These are phyloP conservation scores for Abrostola tripartita DNA, from an alignment of 2,888 invertebrate genomes.

Conservation along the genomic window DNA sequence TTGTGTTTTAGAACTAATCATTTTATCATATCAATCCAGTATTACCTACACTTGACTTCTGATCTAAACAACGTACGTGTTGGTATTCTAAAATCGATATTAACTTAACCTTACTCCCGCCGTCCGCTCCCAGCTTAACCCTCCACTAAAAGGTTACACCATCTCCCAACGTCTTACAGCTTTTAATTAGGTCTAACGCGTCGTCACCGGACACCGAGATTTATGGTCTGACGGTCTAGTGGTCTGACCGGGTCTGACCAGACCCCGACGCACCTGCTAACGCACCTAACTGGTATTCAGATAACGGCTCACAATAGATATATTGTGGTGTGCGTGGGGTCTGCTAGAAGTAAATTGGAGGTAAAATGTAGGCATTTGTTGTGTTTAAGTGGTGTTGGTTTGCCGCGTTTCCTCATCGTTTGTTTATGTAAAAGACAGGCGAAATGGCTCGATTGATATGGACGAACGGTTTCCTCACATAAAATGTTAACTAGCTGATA, in stretches of 20 bases:
- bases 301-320: slow-evolving; percentile 46
- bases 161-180: slow-evolving; percentile 66
- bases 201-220: slow-evolving; percentile 67
- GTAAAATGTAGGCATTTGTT: slow-evolving; percentile 29
- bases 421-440: slow-evolving; percentile 25
- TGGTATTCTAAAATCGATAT: too few species aligned
- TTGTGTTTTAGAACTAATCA: too few species aligned
- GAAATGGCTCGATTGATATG: slow-evolving; percentile 7
- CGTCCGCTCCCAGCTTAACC: slow-evolving; percentile 4
- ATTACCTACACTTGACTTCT: too few species aligned
- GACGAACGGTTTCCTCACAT: slow-evolving; percentile 7
- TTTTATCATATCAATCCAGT: too few species aligned
- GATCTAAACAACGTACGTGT: too few species aligned
- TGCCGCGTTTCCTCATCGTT: slow-evolving; percentile 25
- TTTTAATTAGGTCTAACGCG: slow-evolving; percentile 78
- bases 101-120: too few species aligned
- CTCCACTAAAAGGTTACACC: slow-evolving; percentile 56
- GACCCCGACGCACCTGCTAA: slow-evolving; percentile 43
- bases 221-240: slow-evolving; percentile 61
- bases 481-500: slow-evolving; percentile 1
- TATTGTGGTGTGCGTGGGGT: slow-evolving; percentile 17
- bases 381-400: slow-evolving; percentile 35
- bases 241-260: slow-evolving; percentile 12
- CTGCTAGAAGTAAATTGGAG: slow-evolving; percentile 20
- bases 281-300: slow-evolving; percentile 33